phyloP scores from a whole-genome alignment of 30 jellyfish, hydroid and myxozoan genomes.

The Rhopilema esculentum region DNA sequence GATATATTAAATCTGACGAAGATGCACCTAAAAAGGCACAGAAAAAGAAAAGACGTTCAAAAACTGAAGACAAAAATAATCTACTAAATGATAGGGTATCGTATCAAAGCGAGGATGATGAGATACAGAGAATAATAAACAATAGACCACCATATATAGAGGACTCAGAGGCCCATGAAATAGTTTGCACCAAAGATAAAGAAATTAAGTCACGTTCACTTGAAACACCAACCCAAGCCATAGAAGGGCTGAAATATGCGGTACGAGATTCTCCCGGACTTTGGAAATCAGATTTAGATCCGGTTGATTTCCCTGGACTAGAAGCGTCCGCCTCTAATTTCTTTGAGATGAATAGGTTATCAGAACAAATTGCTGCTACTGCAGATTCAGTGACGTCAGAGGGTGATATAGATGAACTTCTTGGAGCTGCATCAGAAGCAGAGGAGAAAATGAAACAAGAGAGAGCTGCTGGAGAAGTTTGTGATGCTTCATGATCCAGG shows the following conservation, averaged over 20 bases:
- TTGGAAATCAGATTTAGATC: constrained; percentile 70
- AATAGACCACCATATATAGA: neutral
- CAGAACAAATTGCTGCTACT: constrained; percentile 82
- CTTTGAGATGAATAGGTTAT: constrained; percentile 55
- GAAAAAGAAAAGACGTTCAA: neutral
- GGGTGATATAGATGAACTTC: constrained; percentile 67
- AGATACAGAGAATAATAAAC: neutral
- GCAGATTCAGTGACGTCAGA: constrained; percentile 79
- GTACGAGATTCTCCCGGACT: constrained; percentile 80
- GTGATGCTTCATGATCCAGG: neutral
- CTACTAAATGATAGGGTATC: neutral
- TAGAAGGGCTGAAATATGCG: constrained; percentile 59
- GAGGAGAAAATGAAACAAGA: constrained; percentile 62
- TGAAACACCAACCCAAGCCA: constrained; percentile 68
- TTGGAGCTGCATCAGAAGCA: constrained; percentile 76
- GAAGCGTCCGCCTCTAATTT: constrained; percentile 67
- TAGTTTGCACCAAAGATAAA: neutral
- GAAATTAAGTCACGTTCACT: constrained; percentile 16
- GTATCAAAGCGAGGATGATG: neutral
- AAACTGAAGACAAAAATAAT: neutral
- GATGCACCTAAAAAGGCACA: neutral
- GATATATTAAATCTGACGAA: neutral
- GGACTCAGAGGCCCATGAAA: neutral
- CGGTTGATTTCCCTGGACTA: constrained; percentile 66
- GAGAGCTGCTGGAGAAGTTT: constrained; percentile 37